These are phyloP conservation scores for Dasyprocta punctata DNA, from an alignment of 2,113 vertebrate genomes.

Conservation along the genomic window DNA sequence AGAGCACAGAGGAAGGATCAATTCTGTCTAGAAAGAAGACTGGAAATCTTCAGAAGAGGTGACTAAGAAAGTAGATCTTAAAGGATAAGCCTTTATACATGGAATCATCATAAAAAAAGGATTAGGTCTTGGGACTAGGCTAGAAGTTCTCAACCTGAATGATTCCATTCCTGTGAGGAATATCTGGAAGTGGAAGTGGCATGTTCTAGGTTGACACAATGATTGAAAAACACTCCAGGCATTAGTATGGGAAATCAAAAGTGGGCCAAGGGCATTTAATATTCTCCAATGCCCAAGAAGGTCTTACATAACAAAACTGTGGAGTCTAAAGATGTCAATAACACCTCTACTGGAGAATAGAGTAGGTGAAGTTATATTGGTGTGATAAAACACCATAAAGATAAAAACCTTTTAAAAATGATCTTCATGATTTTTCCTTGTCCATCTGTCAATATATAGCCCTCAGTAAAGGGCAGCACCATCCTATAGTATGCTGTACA, in stretches of 20 bases:
- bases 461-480: not conserved
- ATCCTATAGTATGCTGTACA: not conserved
- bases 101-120: not conserved
- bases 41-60: not conserved
- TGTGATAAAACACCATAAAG: not conserved
- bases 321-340: not conserved
- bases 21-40: not conserved
- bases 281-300: not conserved
- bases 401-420: not conserved
- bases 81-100: not conserved
- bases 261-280: not conserved
- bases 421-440: not conserved
- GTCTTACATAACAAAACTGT: not conserved
- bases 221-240: not conserved
- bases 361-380: not conserved
- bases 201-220: not conserved
- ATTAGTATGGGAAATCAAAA: not conserved
- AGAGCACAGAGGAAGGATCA: not conserved
- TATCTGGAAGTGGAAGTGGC: not conserved
- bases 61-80: not conserved
- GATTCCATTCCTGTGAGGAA: not conserved
- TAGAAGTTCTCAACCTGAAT: not conserved
- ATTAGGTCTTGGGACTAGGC: not conserved
- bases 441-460: not conserved
- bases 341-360: not conserved